Base-by-base conservation (phyloP, 2,113 vertebrate species). In the Pimephales promelas region DNA sequence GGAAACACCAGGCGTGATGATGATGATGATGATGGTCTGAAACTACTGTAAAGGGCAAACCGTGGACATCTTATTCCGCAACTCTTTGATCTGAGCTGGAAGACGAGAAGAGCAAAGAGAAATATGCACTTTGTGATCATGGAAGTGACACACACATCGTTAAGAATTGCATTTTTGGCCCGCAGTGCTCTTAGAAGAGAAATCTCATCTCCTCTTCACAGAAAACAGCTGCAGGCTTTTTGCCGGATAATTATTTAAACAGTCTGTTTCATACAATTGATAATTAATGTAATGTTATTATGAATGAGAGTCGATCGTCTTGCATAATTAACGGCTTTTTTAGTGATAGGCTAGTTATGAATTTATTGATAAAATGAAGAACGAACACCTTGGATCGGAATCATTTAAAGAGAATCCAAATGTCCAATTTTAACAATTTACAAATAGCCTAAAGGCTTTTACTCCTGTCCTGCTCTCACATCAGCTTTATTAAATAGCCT, bases 1-100 rank as follows among this genome's bases (percentile, higher is more conserved):
- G 95, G 94, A 94, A 93, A 94, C 94, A 93, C 93, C 87, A 89
- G 10, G 93, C 94, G 95, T 24, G 74, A 40, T 91, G 93, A 93
- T 92, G 90, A 16, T 76, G 52, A 40, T 90, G 93, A 92, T 92
- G 90, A 87, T 92, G 90, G 87, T 86, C 90, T 9, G 80, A 90
- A 80, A 87, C 47, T 49, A 31, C 89, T 81, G 90, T 90, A 90
- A 92, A 88, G 90, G 86, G 89, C 81, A 85, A 75, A 76, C 57
- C 76, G 83, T 84, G 83, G 57, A 89, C 90, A 91, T 86, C 91
- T 91, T 92, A 91, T 89, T 89, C 89, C 87, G n/a, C 82, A 91
- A 88, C 91, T 92, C 90, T 87, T 86, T 91, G 90, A 91, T 90
- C 91, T 72, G 84, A 90, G 82, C 86, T n/a, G 59, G 81, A 81